phyloP scores from a whole-genome alignment of 2,888 invertebrate species.

The Liopterus haemorrhoidalis region DNA sequence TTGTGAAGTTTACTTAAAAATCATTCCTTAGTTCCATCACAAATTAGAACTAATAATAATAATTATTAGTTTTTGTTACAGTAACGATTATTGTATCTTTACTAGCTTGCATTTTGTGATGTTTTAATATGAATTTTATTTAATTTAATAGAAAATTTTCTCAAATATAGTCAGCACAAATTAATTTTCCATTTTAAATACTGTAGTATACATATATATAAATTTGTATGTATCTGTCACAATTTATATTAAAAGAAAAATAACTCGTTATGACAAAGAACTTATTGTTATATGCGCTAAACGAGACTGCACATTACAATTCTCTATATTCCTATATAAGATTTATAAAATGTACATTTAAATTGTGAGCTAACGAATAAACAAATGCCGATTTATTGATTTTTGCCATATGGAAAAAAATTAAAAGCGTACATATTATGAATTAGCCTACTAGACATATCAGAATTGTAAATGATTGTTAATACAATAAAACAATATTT shows the following conservation, averaged over 20 bases:
- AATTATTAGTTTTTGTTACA: too few relatives aligned
- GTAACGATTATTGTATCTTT: too few relatives aligned
- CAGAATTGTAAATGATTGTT: slow-evolving; percentile 43
- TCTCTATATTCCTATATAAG: slow-evolving; percentile 22
- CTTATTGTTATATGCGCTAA: slow-evolving; percentile 22
- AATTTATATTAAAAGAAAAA: slow-evolving; percentile 22
- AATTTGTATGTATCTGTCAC: slow-evolving; percentile 23
- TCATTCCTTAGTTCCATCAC: too few relatives aligned
- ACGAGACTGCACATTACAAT: slow-evolving; percentile 24
- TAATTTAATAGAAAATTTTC: too few relatives aligned
- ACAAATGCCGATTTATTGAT: slow-evolving; percentile 14
- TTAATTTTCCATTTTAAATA: too few relatives aligned
- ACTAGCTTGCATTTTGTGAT: too few relatives aligned
- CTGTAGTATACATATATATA: slow-evolving; percentile 22
- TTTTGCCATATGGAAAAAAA: slow-evolving; percentile 7
- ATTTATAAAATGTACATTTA: slow-evolving; percentile 22
- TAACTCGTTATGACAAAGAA: slow-evolving; percentile 22
- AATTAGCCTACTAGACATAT: slow-evolving; percentile 38
- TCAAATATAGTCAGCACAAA: too few relatives aligned
- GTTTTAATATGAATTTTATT: too few relatives aligned
- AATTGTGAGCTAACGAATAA: slow-evolving; percentile 24
- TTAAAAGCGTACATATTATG: slow-evolving; percentile 21
- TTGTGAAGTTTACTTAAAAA: too few relatives aligned
- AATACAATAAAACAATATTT: slow-evolving; percentile 40
- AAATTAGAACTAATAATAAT: too few relatives aligned